Base-by-base conservation (phyloP, 1,140 invertebrate genomes). In the Oedothorax gibbosus region DNA sequence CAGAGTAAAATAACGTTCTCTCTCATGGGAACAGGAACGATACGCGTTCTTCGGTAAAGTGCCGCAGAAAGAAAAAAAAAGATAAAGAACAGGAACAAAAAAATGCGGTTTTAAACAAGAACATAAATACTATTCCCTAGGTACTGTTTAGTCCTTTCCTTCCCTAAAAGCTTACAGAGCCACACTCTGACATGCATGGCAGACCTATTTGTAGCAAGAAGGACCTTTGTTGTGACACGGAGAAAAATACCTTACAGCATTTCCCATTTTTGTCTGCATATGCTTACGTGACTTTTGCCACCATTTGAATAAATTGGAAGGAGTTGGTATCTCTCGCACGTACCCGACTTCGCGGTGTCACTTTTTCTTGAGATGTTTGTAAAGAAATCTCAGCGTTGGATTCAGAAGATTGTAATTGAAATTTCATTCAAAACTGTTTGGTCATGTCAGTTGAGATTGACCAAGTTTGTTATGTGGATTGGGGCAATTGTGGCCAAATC, bases 231-330 rank as follows among this genome's bases (percentile, higher is more conserved):
- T 60, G 54, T 64, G 56, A 57, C n/a, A 62, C n/a, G 53, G 20
- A 62, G 57, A n/a, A 64, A 81, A 71, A 69, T 49, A 11, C 15
- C 49, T 51, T 72, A 82, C 69, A 82, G 51, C 18, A 20, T 54
- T 64, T 82, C 20, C 68, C 35, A 72, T 72, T 72, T 81, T 56
- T 80, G 14, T 80, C 20, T 80, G 78, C 20, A 14, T 9, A 5
- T 10, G 54, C 49, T 35, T 35, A 82, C 79, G 79, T 82, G 79
- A 72, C 56, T 51, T 12, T 60, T 68, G 53, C 68, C 54, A 35
- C 49, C 79, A 82, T 72, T 72, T 82, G 79, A 82, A 82, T 82
- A 82, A 82, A 72, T 64, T 71, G 68, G 56, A 20, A 50, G 62
- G 35, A 65, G 64, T 82, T 82, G 68, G 35, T 73, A 82, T 73